A percentile compares a stretch with the other conserved stretches of the same genome.
Evolutionary conservation across 2,113 vertebrate genomes (phyloP).

Genomic region (Pungitius pungitius): DNA sequence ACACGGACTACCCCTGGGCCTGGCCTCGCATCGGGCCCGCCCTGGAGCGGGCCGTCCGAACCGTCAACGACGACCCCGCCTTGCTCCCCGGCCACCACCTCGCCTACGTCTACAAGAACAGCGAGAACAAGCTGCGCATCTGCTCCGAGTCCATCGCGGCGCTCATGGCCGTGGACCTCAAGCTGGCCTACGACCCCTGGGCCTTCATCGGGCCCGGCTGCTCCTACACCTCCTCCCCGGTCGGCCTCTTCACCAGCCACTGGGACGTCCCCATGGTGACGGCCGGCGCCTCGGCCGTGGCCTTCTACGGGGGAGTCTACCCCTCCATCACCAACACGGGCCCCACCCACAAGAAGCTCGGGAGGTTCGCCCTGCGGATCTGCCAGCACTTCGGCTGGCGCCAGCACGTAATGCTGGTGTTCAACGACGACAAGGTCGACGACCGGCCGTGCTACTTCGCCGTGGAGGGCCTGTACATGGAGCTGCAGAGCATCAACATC

Average conservation of each 20-base stretch:
- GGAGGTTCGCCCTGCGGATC: slow-evolving; percentile 83
- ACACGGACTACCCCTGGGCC: slow-evolving; percentile 92
- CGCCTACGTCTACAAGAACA: slow-evolving; percentile 82
- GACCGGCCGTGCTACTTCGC: slow-evolving; percentile 89
- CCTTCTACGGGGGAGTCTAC: slow-evolving; percentile 80
- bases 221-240: slow-evolving; percentile 87
- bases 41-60: slow-evolving; percentile 77
- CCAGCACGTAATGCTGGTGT: slow-evolving; percentile 84
- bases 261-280: slow-evolving; percentile 92
- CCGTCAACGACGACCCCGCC: slow-evolving; percentile 74
- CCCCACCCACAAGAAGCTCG: slow-evolving; percentile 90
- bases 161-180: slow-evolving; percentile 88
- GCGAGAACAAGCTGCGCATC: slow-evolving; percentile 83
- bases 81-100: slow-evolving; percentile 80
- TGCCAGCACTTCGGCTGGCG: slow-evolving; percentile 88
- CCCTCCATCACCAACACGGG: slow-evolving; percentile 87
- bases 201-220: slow-evolving; percentile 92
- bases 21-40: slow-evolving; percentile 92
- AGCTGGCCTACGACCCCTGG: slow-evolving; percentile 82
- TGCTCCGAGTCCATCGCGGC: slow-evolving; percentile 91
- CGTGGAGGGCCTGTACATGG: slow-evolving; percentile 86
- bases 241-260: slow-evolving; percentile 88
- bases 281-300: slow-evolving; percentile 86
- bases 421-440: slow-evolving; percentile 81
- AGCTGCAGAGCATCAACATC: slow-evolving; percentile 82